Percentiles rank a stretch among this genome's conserved stretches.
phyloP scores from a whole-genome alignment of 2,888 invertebrate species.

The Polia nebulosa region DNA sequence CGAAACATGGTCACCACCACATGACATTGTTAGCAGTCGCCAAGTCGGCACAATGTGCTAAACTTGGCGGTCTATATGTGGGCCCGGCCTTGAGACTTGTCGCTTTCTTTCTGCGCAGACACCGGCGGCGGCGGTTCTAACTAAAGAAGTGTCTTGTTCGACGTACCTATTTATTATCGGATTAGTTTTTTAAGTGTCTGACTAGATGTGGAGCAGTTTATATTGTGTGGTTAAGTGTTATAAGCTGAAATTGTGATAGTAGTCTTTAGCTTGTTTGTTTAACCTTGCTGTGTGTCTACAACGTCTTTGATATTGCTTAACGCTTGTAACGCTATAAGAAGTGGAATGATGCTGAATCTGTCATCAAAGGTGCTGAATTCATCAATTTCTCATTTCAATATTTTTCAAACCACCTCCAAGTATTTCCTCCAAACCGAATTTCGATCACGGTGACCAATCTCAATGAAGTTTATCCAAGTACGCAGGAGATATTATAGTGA shows the following conservation, averaged over 20 bases:
- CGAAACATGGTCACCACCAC: constrained; percentile 19
- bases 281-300: neutral
- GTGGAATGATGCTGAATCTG: neutral
- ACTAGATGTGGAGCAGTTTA: constrained; percentile 9
- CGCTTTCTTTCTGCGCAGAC: constrained; percentile 70
- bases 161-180: constrained; percentile 36
- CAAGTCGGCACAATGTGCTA: constrained; percentile 54
- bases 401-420: too few relatives aligned
- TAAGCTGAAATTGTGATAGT: constrained; percentile 1
- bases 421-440: too few relatives aligned
- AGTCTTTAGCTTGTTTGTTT: constrained; percentile 13
- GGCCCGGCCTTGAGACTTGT: constrained; percentile 70
- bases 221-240: neutral
- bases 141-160: constrained; percentile 37
- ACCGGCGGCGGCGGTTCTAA: constrained; percentile 41
- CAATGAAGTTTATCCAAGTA: too few relatives aligned
- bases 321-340: neutral
- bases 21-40: constrained; percentile 31
- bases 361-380: neutral
- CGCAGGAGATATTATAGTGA: too few relatives aligned
- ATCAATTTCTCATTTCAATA: neutral
- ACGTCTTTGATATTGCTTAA: neutral
- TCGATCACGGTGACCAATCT: too few relatives aligned
- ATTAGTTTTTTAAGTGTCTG: constrained; percentile 37
- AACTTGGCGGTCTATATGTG: constrained; percentile 67